Base-by-base conservation (phyloP, 2,888 invertebrate species). In the Aspidiotus rigidus region DNA sequence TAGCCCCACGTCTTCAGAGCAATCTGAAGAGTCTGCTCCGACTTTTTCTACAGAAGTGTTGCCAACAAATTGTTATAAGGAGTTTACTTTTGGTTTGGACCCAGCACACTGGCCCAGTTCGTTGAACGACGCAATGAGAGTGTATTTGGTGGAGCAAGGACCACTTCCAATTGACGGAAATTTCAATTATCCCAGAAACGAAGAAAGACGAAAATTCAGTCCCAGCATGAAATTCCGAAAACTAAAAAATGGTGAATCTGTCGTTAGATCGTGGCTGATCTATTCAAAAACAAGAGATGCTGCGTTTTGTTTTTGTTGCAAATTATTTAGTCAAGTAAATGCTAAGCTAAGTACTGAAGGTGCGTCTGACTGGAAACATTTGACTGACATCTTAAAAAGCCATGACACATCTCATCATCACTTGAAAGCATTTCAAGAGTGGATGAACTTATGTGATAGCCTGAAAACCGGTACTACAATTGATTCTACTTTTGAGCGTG, bases 271-370 rank as follows among this genome's bases (percentile, higher is more conserved):
- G 6, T 66, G 59, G 42, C 44, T 66, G 49, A 28, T 66, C 41
- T 66, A 66, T 40, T 55, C 54, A 13, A 1, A 28, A 64, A 64
- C 54, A 41, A 42, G n/a, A 63, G 60, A 72, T 70, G 64, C 64
- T 17, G 61, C 71, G 60, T 72, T 72, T 63, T 72, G 70, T 71
- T 72, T 63, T 66, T 72, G 70, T 69, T 72, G 67, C 39, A 64
- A 64, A 64, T 62, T 71, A 70, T 72, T 72, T 44, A 42, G 61
- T 56, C 64, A 40, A 39, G 28, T 53, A 62, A 64, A 63, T 53
- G 66, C 66, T 56, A 62, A 62, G 17, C 69, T 69, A 64, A 62
- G 55, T 54, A 39, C 69, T 59, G 69, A 71, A 71, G n/a, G n/a
- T 6, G 2, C 49, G 10, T 49, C 49, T 64, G 63, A 72, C 40